Percentiles rank a stretch among this genome's conserved stretches.
These are phyloP conservation scores for Zosterops lateralis DNA, from an alignment of 2,113 vertebrate genomes.

Conservation along the genomic window DNA sequence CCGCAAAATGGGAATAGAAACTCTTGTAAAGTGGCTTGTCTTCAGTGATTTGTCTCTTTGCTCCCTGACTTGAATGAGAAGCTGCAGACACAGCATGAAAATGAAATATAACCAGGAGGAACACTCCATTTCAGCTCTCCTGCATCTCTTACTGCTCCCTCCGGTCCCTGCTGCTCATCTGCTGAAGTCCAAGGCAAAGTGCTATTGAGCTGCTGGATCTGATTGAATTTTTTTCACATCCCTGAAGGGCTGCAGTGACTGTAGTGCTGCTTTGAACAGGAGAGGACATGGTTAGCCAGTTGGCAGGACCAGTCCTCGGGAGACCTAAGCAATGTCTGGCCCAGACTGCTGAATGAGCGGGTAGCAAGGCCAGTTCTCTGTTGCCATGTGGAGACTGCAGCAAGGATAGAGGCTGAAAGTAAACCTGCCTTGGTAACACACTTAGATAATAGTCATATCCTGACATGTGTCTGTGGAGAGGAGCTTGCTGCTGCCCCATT, in stretches of 20 bases:
- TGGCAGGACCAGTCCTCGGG: background rate
- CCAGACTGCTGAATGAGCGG: background rate
- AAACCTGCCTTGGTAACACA: background rate
- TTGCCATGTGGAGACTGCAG: background rate
- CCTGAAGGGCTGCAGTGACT: background rate
- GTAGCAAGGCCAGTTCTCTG: background rate
- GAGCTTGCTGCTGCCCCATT: background rate
- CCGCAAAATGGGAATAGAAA: background rate
- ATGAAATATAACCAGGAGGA: slow-evolving; percentile 45
- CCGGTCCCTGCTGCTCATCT: background rate
- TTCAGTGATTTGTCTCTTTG: background rate
- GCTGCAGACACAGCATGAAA: slow-evolving; percentile 50
- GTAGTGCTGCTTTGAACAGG: background rate
- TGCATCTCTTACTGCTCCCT: slow-evolving; percentile 40
- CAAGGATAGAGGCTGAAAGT: background rate
- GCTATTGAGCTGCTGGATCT: slow-evolving; percentile 39
- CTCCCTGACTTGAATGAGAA: slow-evolving; percentile 4
- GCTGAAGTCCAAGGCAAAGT: slow-evolving; percentile 35
- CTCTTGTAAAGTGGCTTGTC: background rate
- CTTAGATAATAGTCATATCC: background rate
- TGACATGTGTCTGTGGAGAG: background rate
- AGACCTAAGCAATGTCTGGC: background rate
- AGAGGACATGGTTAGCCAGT: background rate
- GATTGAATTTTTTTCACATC: slow-evolving; percentile 16
- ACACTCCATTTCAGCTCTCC: slow-evolving; percentile 19